Base-by-base conservation (phyloP, 2,113 vertebrate genomes). In the Cyanoderma ruficeps region DNA sequence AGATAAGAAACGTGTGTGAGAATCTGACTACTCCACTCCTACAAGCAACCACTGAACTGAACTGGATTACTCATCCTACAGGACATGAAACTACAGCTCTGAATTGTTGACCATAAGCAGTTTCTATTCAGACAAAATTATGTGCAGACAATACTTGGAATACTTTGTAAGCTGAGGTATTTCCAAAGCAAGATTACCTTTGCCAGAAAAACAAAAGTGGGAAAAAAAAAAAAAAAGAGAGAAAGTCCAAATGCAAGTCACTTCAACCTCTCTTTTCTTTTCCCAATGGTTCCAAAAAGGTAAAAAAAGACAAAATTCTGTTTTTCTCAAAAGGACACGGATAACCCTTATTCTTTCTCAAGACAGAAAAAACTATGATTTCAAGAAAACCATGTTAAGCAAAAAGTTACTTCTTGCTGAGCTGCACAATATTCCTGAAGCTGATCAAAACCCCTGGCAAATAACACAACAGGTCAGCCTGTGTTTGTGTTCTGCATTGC, bases 51-150 rank as follows among this genome's bases (percentile, higher is more conserved):
- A 53, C 47, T 15, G 31, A 88, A 94, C 39, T 93, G 90, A 83
- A 83, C 55, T 21, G 76, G 60, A 86, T 95, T 95, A 88, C 49
- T 95, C 81, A 70, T 75, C 82, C 74, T 53, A 42, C 11, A 91
- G 65, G 79, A 75, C 39, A 41, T 70, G n/a, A 94, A 97, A 76
- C 44, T 68, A 71, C 69, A 86, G 27, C 90, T 92, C 75, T 59
- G 18, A 84, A 24, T 50, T 75, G 25, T 31, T 46, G 56, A 72
- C 60, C 71, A 35, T 52, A 69, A 64, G 17, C 19, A 68, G 59
- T 72, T 95, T 94, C 80, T 94, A 50, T 42, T 69, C 55, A 50
- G 27, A 69, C 65, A n/a, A 93, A 88, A 75, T 76, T 35, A 42
- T 20, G 39, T 8, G 23, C 33, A 90, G 75, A 77, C 50, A 88